Conservation (phyloP, 2,113 vertebrate species). For the Aleadryas rufinucha region DNA sequence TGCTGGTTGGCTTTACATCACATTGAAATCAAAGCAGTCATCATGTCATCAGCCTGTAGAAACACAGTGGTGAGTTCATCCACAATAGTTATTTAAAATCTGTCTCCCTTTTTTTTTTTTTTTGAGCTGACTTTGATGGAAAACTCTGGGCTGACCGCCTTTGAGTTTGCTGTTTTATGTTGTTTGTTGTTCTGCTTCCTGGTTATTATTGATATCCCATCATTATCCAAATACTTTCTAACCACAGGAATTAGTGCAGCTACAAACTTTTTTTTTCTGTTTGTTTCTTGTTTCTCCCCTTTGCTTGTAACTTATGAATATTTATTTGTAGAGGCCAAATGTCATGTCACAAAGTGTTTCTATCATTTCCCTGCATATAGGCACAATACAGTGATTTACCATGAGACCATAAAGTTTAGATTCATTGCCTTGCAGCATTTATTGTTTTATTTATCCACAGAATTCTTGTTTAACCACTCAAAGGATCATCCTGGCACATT, state of each 20-base stretch:
- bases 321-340: neutral
- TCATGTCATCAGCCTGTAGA: slow-evolving; percentile 25
- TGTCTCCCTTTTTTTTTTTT: neutral
- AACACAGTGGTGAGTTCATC: neutral
- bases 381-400: neutral
- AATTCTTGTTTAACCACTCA: neutral
- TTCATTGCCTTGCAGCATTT: neutral
- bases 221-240: slow-evolving; percentile 50
- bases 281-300: neutral
- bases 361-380: neutral
- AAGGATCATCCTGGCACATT: neutral
- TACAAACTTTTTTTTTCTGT: neutral
- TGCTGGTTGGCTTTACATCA: neutral
- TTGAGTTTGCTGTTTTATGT: neutral
- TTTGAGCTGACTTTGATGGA: neutral
- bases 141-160: slow-evolving; percentile 5
- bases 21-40: slow-evolving; percentile 7
- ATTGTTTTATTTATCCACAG: neutral
- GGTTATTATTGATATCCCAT: slow-evolving; percentile 36
- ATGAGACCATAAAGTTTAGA: neutral
- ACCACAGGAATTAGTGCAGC: slow-evolving; percentile 44
- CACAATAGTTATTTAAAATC: neutral
- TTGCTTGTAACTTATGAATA: neutral
- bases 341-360: neutral
- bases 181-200: slow-evolving; percentile 48